Percentiles rank a stretch among this genome's conserved stretches.
phyloP scores from a whole-genome alignment of 2,797 vertebrate genomes.

The Todus mexicanus region DNA sequence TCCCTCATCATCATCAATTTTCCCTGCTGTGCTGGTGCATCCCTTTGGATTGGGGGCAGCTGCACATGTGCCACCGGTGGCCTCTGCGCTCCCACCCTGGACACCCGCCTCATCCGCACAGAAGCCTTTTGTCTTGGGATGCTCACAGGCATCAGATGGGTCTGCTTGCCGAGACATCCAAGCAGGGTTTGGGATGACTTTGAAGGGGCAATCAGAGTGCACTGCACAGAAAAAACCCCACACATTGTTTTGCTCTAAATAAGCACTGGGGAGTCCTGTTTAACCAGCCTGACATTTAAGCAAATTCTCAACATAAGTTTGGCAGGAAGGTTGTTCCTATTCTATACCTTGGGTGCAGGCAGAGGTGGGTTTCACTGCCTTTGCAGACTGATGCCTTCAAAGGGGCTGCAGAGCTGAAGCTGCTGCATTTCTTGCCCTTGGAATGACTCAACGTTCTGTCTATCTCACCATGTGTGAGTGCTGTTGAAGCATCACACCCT shows the following conservation, averaged over 20 bases:
- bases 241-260: neutral
- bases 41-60: constrained; percentile 35
- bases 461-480: rapidly evolving
- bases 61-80: constrained; percentile 26
- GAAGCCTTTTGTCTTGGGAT: constrained; percentile 39
- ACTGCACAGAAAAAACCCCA: neutral
- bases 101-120: neutral
- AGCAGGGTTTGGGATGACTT: neutral
- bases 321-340: neutral
- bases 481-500: neutral
- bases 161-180: neutral
- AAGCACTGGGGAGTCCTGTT: neutral
- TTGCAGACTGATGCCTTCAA: neutral
- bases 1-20: constrained; percentile 67
- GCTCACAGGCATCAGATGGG: neutral
- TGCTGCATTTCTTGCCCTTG: neutral
- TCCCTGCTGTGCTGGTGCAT: neutral
- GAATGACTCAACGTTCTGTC: neutral
- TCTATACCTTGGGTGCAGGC: neutral
- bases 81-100: neutral
- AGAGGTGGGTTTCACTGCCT: neutral
- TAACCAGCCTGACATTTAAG: neutral
- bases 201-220: neutral
- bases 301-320: neutral
- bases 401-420: neutral